Base-by-base conservation (phyloP, 2,888 invertebrate species). In the Agriopis aurantiaria region DNA sequence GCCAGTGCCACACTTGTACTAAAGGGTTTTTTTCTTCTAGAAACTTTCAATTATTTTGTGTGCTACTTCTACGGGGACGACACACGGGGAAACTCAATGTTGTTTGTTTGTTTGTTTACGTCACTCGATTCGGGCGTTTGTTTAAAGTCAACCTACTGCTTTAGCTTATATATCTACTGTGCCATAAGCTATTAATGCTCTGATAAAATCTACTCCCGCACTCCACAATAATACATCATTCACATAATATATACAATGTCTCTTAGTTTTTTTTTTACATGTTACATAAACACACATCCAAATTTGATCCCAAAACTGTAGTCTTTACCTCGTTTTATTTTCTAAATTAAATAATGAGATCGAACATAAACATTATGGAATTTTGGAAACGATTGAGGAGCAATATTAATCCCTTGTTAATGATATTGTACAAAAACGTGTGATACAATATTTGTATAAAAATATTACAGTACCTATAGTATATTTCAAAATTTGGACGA, bases 281-380 rank as follows among this genome's bases (percentile, higher is more conserved):
- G 91, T 90, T 90, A 91, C 91, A 85, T 91, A 89, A 91, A 91
- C 93, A 93, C 93, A 92, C 93, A 91, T 92, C 89, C 90, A 91
- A 92, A 92, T 93, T 93, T 93, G 92, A 91, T 93, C 93, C 93
- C 93, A 90, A 92, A 91, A 91, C 91, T 92, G 92, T 92, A 93
- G 93, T 93, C 93, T 93, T 93, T 92, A 92, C 89, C 93, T 93
- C 93, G 88, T 88, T 91, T 89, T 91, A 91, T 89, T 93, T 92
- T 92, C 92, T 93, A 92, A 91, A 92, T 93, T 92, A 94, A 93
- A 93, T 93, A 92, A 92, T 94, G 93, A 94, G 93, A 94, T 94
- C 93, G 91, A 91, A 92, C 91, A 88, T 91, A 91, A 90, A 91
- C 89, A 85, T 88, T 85, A 88, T 88, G 91, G 90, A 92, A 90